Evolutionary conservation across 2,888 invertebrate genomes (phyloP), one percentile per base, ranked within the genome.

Genomic region (Ophion ellenae): DNA sequence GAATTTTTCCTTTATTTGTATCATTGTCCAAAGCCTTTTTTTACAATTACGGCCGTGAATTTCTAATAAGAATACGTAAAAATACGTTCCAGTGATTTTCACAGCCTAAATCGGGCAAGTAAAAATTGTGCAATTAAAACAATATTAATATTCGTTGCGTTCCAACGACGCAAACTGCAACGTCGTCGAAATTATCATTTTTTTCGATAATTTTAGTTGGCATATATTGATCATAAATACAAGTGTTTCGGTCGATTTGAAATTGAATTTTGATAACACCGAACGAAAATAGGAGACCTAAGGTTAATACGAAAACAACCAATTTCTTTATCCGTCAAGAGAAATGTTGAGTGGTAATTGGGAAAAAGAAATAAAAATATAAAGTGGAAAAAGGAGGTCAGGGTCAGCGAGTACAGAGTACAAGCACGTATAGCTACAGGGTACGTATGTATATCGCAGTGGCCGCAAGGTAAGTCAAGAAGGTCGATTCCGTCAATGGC

Each of bases 331-430:
- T 53, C 14, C 11, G 53, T 17, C 53, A 14, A 53, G 53, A 53
- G 53, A 17, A 17, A 14, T 14, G 53, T 53, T 4, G n/a, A 36
- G 40, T 40, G 17, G 40, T 61, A n/a, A 59, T 74, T 20, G 32
- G 36, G 32, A 61, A 40, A 36, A 36, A 45, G 14, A 40, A 64
- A 64, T 64, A 74, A 40, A 74, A 74, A 61, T 61, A 40, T 20
- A 61, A 6, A 59, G 61, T 11, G 61, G 73, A 17, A 69, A 75
- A 69, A 75, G 67, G 47, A 61, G 69, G 67, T 69, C 81, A 67
- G 66, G 59, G 67, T 36, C 59, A 3, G 40, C 17, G 53, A 70
- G 28, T 47, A 17, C 70, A 28, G n/a, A 14, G 14, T 32, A 11
- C 36, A 32, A 53, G 53, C 17, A 53, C 53, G 53, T 53, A 53